Evolutionary conservation across 2,797 vertebrate species (phyloP).

Genomic region (Argentina silus): DNA sequence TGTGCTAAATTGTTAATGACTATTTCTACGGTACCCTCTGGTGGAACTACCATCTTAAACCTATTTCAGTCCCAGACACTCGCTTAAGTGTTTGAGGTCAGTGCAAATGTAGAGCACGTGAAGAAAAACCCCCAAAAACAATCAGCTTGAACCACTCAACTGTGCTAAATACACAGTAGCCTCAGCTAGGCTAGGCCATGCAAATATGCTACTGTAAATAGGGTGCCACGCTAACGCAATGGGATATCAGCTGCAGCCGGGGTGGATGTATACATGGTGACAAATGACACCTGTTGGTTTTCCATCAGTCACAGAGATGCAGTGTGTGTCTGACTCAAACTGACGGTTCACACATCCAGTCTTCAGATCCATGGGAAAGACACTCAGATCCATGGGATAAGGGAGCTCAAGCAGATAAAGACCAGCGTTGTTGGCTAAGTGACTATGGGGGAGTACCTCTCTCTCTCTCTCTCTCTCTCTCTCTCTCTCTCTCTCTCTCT

Average conservation of each 20-base stretch:
- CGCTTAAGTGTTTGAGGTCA: not conserved
- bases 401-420: not conserved
- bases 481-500: not conserved
- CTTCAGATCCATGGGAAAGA: not conserved
- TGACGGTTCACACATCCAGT: not conserved
- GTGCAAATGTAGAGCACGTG: conserved; percentile 12
- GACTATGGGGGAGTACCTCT: not conserved
- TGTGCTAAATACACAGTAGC: not conserved
- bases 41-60: conserved; percentile 7
- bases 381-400: not conserved
- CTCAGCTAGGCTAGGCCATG: not conserved
- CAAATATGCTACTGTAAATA: not conserved
- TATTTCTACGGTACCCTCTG: not conserved
- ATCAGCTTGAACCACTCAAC: not conserved
- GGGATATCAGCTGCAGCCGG: too few species aligned
- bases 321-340: not conserved
- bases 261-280: not conserved
- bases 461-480: not conserved
- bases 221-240: too few species aligned
- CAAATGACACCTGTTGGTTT: not conserved
- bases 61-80: conserved; percentile 6
- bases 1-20: conserved; percentile 14
- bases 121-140: not conserved
- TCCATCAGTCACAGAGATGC: not conserved
- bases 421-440: conserved; percentile 2